A percentile compares a stretch with the other conserved stretches of the same genome.
These are phyloP conservation scores for Dolichoris vasculosae DNA, from an alignment of 1,140 invertebrate species.

Conservation along the genomic window DNA sequence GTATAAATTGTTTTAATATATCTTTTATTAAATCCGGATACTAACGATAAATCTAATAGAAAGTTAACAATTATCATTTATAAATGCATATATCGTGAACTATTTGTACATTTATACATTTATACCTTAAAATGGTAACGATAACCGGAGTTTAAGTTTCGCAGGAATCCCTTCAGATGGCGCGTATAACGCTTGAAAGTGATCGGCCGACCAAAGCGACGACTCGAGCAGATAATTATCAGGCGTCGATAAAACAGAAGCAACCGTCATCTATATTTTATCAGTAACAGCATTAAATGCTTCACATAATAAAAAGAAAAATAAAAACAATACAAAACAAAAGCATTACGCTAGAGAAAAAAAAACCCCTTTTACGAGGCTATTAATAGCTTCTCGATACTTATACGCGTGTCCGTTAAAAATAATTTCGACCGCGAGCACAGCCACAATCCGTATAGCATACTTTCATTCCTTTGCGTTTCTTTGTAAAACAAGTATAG, in stretches of 20 bases:
- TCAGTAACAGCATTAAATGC: background rate
- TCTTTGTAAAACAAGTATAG: background rate
- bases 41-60: no score
- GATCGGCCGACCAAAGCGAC: background rate
- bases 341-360: constrained; percentile 11
- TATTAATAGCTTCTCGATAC: constrained; percentile 17
- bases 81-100: no score
- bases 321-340: background rate
- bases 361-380: background rate
- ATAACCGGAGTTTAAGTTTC: background rate
- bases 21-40: no score
- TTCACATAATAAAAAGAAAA: background rate
- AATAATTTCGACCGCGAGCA: constrained; percentile 30
- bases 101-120: background rate
- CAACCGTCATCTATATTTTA: background rate
- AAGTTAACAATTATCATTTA: background rate
- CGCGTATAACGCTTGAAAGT: background rate
- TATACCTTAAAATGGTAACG: constrained; percentile 4
- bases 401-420: constrained; percentile 6
- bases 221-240: constrained; percentile 5
- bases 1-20: no score
- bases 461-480: background rate
- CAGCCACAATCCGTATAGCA: background rate
- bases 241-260: constrained; percentile 25
- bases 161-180: background rate